phyloP scores from a whole-genome alignment of 2,797 vertebrate genomes.

The Garrulus glandarius region DNA sequence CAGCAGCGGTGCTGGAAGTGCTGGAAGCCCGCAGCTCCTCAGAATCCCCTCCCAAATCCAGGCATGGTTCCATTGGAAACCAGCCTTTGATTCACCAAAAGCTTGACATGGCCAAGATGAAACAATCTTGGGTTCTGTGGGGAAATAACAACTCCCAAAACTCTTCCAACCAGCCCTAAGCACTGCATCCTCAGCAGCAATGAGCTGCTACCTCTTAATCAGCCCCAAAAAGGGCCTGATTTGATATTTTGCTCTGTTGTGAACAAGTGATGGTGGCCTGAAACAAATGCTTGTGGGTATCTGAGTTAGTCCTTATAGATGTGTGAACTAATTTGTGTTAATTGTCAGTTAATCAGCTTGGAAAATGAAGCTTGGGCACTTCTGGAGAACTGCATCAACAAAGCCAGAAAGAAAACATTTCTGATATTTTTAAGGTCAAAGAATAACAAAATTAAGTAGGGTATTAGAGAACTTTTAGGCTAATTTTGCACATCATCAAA shows the following conservation, averaged over 20 bases:
- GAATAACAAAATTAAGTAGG: not conserved
- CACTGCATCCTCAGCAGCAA: not conserved
- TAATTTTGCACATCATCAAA: not conserved
- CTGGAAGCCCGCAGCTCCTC: not conserved
- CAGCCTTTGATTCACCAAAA: slow-evolving; percentile 7
- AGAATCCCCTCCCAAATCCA: slow-evolving; percentile 10
- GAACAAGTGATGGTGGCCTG: not conserved
- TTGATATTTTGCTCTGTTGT: not conserved
- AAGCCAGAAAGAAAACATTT: not conserved
- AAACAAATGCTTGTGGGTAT: slow-evolving; percentile 8
- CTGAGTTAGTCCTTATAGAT: not conserved
- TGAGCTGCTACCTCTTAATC: slow-evolving; percentile 6
- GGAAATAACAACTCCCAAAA: not conserved
- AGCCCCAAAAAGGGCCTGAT: not conserved
- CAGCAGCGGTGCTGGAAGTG: not conserved
- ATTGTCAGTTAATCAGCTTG: slow-evolving; percentile 31
- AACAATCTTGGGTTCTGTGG: not conserved
- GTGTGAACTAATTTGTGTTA: not conserved
- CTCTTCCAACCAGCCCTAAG: not conserved
- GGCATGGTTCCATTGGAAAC: not conserved
- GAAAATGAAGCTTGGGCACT: not conserved
- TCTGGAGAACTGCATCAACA: not conserved
- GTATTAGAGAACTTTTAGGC: not conserved
- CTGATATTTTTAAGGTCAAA: not conserved
- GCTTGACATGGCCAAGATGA: not conserved